Evolutionary conservation across 2,797 vertebrate genomes (phyloP).

Genomic region (Lemur catta): DNA sequence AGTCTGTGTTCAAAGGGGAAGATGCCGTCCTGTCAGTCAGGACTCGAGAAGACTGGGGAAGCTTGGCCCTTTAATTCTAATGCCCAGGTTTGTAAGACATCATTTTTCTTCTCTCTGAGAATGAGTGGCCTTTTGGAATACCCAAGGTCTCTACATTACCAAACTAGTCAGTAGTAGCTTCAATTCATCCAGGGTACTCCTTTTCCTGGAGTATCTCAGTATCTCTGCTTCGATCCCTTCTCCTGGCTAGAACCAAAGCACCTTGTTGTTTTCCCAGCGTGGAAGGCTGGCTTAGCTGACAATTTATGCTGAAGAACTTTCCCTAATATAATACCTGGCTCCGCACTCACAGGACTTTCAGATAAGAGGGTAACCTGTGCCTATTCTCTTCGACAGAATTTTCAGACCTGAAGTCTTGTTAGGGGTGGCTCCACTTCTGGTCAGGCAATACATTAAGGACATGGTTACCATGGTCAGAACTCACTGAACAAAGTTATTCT

Average conservation of each 20-base stretch:
- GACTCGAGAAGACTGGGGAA: background rate
- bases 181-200: background rate
- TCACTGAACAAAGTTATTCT: background rate
- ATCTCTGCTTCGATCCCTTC: background rate
- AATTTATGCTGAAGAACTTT: background rate
- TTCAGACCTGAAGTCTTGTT: background rate
- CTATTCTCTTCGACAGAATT: background rate
- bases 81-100: background rate
- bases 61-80: background rate
- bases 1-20: constrained; percentile 52
- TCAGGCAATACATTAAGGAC: background rate
- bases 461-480: background rate
- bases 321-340: background rate
- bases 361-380: background rate
- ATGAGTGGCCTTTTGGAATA: background rate
- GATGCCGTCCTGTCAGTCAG: constrained; percentile 61
- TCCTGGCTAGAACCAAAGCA: background rate
- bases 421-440: background rate
- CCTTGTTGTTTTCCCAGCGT: background rate
- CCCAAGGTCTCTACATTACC: background rate
- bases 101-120: background rate
- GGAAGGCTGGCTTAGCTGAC: background rate
- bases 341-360: background rate
- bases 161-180: background rate
- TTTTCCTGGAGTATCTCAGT: background rate